Base-by-base conservation (phyloP, 2,888 invertebrate species). In the Tetanocera ferruginea region DNA sequence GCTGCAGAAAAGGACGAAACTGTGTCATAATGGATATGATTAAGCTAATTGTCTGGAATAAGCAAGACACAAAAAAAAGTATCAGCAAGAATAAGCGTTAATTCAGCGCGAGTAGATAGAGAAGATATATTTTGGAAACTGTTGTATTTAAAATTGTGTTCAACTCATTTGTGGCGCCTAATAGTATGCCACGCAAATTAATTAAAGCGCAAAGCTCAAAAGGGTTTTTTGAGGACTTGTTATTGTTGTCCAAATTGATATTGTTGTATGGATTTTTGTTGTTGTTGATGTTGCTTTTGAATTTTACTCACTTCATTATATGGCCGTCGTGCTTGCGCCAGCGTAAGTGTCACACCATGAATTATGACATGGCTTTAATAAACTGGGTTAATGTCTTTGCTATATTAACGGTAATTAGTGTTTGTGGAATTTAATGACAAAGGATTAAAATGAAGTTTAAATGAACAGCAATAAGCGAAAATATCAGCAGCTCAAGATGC, bases 311-410 rank as follows among this genome's bases (percentile, higher is more conserved):
- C 19, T 14, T 60, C 23, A 8, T 23, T 4, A 25, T 25, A 0
- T 60, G 25, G 55, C 55, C 43, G 43, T 19, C 57, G 23, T 19
- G 11, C 57, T 60, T 60, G 23, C 25, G 23, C 57, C 28, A 19
- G 55, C 17, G 34, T 67, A 3, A 23, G 17, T n/a, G 9, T 23
- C 43, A 23, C n/a, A n/a, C 34, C 19, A 67, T 69, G 51, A 69
- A 51, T 69, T 69, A 72, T 72, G 57, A 72, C 60, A 37, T 60
- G 57, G 60, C 34, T 55, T 60, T 72, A 37, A 43, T 57, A 72
- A 72, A 72, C 23, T 72, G 72, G 57, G 72, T 72, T 69, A 69
- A 69, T 69, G 69, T 51, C 31, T 51, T 31, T 19, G 23, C 69
- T 51, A 31, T 69, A 69, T 69, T 69, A 43, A 69, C 28, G 28